Evolutionary conservation across 2,797 vertebrate species (phyloP).

Genomic region (Clarias platycephalus): DNA sequence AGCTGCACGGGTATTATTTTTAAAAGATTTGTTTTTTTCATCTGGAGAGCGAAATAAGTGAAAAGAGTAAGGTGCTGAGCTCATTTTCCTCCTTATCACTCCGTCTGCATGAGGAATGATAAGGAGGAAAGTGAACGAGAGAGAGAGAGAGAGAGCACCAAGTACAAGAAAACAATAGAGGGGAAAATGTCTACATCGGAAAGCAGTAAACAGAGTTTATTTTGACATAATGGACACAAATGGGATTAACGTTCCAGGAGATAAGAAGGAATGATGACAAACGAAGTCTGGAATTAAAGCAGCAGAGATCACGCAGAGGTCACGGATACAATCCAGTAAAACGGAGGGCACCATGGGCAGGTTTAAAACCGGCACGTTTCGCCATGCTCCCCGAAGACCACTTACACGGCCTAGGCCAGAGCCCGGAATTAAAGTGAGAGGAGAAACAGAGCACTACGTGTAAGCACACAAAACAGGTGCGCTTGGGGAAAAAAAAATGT

Average conservation of each 20-base stretch:
- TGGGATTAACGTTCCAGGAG: conserved; percentile 51
- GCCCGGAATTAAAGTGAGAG: neutral
- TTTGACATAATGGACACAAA: conserved; percentile 52
- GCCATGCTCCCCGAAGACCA: conserved; percentile 17
- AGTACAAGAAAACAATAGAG: conserved; percentile 40
- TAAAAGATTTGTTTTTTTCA: conserved; percentile 17
- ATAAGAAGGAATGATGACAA: conserved; percentile 54
- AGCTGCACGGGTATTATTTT: conserved; percentile 13
- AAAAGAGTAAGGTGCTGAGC: conserved; percentile 5
- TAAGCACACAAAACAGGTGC: neutral
- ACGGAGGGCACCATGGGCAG: conserved; percentile 50
- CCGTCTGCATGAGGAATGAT: conserved; percentile 19
- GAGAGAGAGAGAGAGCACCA: neutral
- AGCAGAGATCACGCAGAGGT: conserved; percentile 42
- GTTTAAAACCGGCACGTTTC: conserved; percentile 32
- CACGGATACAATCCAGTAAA: conserved; percentile 51
- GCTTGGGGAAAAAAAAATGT: neutral
- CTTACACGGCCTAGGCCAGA: conserved; percentile 8
- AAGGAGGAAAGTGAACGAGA: conserved; percentile 27
- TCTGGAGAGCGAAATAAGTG: neutral
- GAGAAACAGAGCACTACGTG: conserved; percentile 10
- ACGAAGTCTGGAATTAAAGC: conserved; percentile 47
- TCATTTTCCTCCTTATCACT: conserved; percentile 25
- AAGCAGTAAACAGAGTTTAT: conserved; percentile 46
- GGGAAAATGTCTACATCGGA: conserved; percentile 36